These are phyloP conservation scores for Pipa parva DNA, from an alignment of 2,113 vertebrate genomes.

Conservation along the genomic window DNA sequence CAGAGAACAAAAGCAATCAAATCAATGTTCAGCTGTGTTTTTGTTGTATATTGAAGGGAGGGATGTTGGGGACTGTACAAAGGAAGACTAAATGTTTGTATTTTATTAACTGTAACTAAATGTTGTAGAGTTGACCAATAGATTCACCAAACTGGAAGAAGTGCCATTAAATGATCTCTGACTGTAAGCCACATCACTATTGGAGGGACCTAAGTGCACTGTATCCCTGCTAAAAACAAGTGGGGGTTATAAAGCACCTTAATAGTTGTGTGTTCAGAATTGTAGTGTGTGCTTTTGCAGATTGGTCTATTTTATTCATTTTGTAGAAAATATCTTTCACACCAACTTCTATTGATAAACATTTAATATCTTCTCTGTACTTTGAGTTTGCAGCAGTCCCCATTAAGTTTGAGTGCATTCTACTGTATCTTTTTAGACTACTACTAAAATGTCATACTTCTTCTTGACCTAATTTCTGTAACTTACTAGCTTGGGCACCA, in stretches of 20 bases:
- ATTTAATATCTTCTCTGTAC: conserved; percentile 26
- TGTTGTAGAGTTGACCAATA: conserved; percentile 55
- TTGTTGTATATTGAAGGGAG: conserved; percentile 22
- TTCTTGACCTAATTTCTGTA: neutral
- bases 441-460: neutral
- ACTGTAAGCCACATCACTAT: conserved; percentile 44
- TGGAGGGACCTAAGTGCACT: conserved; percentile 23
- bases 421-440: conserved; percentile 24
- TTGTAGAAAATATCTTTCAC: conserved; percentile 4
- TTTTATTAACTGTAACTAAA: conserved; percentile 46
- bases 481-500: neutral
- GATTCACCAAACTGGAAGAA: conserved; percentile 60
- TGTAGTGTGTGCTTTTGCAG: conserved; percentile 23
- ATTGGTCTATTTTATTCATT: conserved; percentile 21
- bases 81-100: conserved; percentile 41
- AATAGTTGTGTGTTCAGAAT: conserved; percentile 24
- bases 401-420: conserved; percentile 19
- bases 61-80: conserved; percentile 18
- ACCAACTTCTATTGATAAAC: conserved; percentile 18
- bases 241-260: conserved; percentile 34
- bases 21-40: neutral
- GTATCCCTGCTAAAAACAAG: conserved; percentile 14
- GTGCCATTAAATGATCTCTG: conserved; percentile 62
- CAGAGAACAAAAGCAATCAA: neutral
- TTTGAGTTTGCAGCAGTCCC: conserved; percentile 13